phyloP scores from a whole-genome alignment of 2,113 vertebrate genomes.

The Ascaphus truei region DNA sequence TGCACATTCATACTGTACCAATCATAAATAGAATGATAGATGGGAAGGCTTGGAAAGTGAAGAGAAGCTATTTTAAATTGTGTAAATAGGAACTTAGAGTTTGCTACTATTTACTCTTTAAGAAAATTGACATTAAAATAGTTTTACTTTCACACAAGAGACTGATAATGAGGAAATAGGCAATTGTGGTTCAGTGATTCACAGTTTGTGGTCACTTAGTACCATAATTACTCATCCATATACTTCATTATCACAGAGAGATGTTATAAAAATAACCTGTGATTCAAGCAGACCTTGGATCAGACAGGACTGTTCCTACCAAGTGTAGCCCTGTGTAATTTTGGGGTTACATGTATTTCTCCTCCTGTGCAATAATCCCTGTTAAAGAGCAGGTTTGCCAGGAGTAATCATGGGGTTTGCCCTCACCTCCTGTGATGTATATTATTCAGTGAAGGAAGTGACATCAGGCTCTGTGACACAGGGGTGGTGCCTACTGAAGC shows the following conservation, averaged over 20 bases:
- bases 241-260: constrained; percentile 1
- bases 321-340: too few relatives aligned
- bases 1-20: not conserved
- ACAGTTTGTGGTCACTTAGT: constrained; percentile 15
- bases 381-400: too few relatives aligned
- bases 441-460: too few relatives aligned
- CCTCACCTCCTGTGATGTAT: too few relatives aligned
- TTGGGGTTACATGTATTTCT: too few relatives aligned
- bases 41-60: too few relatives aligned
- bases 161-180: constrained; percentile 24
- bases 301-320: not conserved
- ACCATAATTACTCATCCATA: not conserved
- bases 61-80: not conserved
- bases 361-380: too few relatives aligned
- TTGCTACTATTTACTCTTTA: constrained; percentile 8
- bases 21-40: not conserved
- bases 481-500: too few relatives aligned
- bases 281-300: not conserved
- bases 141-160: constrained; percentile 12
- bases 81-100: constrained; percentile 2
- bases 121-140: not conserved
- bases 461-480: too few relatives aligned
- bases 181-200: constrained; percentile 14
- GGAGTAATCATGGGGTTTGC: too few relatives aligned
- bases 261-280: not conserved